Evolutionary conservation across 2,113 vertebrate species (phyloP).

Genomic region (Callipepla californica): DNA sequence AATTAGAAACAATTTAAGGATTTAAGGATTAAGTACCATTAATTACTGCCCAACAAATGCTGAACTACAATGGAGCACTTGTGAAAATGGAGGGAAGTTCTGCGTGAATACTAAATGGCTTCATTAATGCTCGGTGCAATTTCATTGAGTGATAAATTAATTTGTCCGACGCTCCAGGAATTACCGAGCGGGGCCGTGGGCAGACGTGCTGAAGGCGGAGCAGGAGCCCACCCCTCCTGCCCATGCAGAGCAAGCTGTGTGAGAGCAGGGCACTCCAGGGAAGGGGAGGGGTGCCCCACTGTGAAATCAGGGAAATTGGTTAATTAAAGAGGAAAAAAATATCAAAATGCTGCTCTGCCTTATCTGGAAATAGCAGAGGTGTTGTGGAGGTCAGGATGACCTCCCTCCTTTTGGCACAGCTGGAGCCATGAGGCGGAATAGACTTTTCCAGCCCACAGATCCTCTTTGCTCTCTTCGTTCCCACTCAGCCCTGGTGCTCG

Average conservation of each 20-base stretch:
- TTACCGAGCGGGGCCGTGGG: background rate
- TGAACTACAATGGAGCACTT: conserved; percentile 66
- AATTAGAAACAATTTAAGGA: conserved; percentile 76
- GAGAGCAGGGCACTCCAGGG: accelerated
- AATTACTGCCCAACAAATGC: conserved; percentile 79
- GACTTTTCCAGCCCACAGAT: background rate
- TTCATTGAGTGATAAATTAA: conserved; percentile 57
- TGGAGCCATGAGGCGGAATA: accelerated
- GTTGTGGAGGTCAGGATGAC: background rate
- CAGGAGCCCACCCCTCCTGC: background rate
- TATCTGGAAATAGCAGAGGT: background rate
- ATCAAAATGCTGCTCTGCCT: background rate
- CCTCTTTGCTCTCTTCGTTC: background rate
- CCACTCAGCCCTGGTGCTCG: accelerated
- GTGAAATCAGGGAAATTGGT: background rate
- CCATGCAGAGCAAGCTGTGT: background rate
- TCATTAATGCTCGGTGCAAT: conserved; percentile 54
- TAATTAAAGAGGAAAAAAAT: background rate
- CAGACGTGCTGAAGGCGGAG: background rate
- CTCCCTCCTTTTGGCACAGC: background rate
- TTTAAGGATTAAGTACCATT: conserved; percentile 78
- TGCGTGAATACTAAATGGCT: conserved; percentile 68
- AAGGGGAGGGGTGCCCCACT: background rate
- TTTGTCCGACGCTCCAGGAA: conserved; percentile 44
- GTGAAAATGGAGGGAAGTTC: conserved; percentile 66